A percentile compares a stretch with the other conserved stretches of the same genome.
Conservation (phyloP, 2,113 vertebrate species). For the Hypanus sabinus region DNA sequence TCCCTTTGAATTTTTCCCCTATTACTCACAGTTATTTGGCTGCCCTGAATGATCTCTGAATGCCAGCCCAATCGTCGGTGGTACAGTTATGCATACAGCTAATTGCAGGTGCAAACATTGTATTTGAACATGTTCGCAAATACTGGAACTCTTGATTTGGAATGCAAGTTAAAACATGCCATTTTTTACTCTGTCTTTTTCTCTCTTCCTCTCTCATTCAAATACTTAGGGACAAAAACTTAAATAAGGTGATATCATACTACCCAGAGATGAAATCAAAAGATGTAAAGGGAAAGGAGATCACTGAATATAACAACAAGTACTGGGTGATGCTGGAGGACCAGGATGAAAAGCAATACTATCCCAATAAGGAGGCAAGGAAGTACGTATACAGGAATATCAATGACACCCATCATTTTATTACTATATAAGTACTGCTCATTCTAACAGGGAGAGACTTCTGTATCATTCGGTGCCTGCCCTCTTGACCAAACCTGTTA, state of each 20-base stretch:
- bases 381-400: constrained; percentile 58
- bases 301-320: constrained; percentile 81
- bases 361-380: constrained; percentile 70
- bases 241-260: constrained; percentile 70
- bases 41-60: not conserved
- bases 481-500: not conserved
- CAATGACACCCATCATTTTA: not conserved
- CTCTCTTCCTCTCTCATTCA: constrained; percentile 35
- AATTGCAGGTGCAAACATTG: not conserved
- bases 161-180: not conserved
- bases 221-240: constrained; percentile 58
- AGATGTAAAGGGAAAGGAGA: constrained; percentile 79
- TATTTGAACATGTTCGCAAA: not conserved
- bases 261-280: constrained; percentile 76
- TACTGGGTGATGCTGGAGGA: constrained; percentile 94
- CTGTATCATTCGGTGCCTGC: not conserved
- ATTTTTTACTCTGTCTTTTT: not conserved
- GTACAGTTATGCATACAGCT: not conserved
- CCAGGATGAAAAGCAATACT: constrained; percentile 56
- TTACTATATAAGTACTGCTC: not conserved
- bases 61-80: not conserved
- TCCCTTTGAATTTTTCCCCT: not conserved
- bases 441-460: not conserved
- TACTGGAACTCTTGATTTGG: not conserved
- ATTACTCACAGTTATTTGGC: not conserved